These are phyloP conservation scores for Ameiurus melas DNA, from an alignment of 2,113 vertebrate species.

Conservation along the genomic window DNA sequence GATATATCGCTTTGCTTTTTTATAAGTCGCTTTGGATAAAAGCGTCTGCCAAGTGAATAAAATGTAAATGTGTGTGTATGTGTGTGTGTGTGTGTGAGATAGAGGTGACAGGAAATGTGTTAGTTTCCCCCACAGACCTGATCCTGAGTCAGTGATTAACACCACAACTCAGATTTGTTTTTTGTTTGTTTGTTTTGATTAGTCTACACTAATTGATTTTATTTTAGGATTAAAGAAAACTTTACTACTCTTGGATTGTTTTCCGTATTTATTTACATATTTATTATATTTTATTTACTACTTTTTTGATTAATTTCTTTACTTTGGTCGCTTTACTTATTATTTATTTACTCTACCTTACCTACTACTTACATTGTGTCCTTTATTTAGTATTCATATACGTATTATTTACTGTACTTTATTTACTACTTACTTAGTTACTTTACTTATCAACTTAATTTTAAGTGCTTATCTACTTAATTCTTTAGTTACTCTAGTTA, in stretches of 20 bases:
- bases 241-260: not conserved
- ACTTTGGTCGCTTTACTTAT: not conserved
- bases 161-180: not conserved
- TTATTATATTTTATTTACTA: not conserved
- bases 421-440: not conserved
- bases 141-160: not conserved
- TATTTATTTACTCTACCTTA: not conserved
- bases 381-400: not conserved
- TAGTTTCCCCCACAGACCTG: not conserved
- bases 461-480: no score
- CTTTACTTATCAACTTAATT: no score
- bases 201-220: not conserved
- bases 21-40: no score
- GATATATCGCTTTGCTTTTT: no score
- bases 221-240: not conserved
- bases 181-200: not conserved
- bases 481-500: no score
- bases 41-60: no score
- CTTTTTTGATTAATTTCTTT: not conserved
- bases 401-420: not conserved
- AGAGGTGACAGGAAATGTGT: slow-evolving; percentile 40
- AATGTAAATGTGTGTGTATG: not conserved
- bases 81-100: not conserved
- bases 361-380: not conserved
- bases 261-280: not conserved